Percentiles rank a stretch among this genome's conserved stretches.
Conservation (phyloP, 2,113 vertebrate species). For the Vimba vimba region DNA sequence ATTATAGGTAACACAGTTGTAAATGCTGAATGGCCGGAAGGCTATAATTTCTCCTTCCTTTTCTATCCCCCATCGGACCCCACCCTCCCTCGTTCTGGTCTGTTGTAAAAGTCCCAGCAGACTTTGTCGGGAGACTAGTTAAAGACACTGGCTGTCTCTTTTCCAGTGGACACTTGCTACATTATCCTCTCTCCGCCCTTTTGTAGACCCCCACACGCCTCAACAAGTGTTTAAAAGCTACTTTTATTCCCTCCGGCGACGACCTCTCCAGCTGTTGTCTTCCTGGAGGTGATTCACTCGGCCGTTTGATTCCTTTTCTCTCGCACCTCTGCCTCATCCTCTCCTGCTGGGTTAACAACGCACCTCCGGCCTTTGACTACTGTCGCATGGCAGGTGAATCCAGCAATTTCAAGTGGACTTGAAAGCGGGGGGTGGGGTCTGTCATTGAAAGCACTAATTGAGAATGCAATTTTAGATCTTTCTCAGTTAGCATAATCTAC, state of each 20-base stretch:
- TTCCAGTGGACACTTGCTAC: conserved; percentile 6
- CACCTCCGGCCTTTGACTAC: conserved; percentile 52
- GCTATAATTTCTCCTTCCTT: conserved; percentile 73
- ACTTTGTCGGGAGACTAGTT: not conserved
- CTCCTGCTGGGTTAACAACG: conserved; percentile 62
- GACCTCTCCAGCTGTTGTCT: conserved; percentile 59
- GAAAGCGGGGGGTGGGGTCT: not conserved
- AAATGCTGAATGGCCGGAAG: conserved; percentile 70
- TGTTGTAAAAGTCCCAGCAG: conserved; percentile 53
- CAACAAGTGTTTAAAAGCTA: conserved; percentile 44
- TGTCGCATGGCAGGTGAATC: conserved; percentile 55
- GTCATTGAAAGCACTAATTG: conserved; percentile 28
- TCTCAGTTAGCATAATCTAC: not conserved
- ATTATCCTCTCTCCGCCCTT: conserved; percentile 32
- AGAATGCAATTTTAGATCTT: conserved; percentile 1
- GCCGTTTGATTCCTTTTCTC: conserved; percentile 50
- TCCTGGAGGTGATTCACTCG: conserved; percentile 53
- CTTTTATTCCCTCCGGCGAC: conserved; percentile 56
- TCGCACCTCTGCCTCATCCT: conserved; percentile 39
- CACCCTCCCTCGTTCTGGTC: conserved; percentile 25
- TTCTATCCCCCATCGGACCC: conserved; percentile 33
- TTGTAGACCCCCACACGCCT: not conserved
- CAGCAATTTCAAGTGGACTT: conserved; percentile 22
- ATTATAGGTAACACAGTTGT: conserved; percentile 77
- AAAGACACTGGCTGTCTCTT: conserved; percentile 23